Conservation (phyloP, 2,888 invertebrate species). For the Galeruca laticollis region DNA sequence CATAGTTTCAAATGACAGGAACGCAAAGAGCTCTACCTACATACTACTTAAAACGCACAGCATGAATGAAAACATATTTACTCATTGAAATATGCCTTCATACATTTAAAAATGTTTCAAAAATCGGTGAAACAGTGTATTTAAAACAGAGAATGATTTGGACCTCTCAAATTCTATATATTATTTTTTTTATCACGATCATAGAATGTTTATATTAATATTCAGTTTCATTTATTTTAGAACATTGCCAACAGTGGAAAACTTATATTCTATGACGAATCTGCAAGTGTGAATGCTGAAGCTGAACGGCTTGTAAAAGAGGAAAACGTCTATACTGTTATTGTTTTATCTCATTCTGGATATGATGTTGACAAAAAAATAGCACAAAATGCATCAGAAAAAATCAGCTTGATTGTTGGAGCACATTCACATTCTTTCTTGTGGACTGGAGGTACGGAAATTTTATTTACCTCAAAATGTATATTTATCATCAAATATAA, state of each 20-base stretch:
- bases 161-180: background rate
- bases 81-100: too few relatives aligned
- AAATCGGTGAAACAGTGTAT: too few relatives aligned
- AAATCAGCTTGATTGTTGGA: constrained; percentile 87
- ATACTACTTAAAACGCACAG: too few relatives aligned
- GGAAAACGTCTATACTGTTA: constrained; percentile 80
- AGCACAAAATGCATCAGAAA: constrained; percentile 74
- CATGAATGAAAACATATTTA: too few relatives aligned
- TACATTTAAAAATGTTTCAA: too few relatives aligned
- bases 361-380: constrained; percentile 76
- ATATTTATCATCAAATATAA: too few relatives aligned
- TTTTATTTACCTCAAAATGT: too few relatives aligned
- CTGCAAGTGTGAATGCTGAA: constrained; percentile 75
- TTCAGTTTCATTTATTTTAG: constrained; percentile 64
- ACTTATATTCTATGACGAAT: constrained; percentile 77
- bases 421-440: constrained; percentile 87
- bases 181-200: background rate
- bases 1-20: too few relatives aligned
- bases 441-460: constrained; percentile 69
- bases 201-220: background rate
- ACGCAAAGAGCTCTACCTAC: too few relatives aligned
- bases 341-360: constrained; percentile 86
- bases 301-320: constrained; percentile 72
- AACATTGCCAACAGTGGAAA: constrained; percentile 75
- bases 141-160: too few relatives aligned